Evolutionary conservation across 2,113 vertebrate genomes (phyloP).

Genomic region (Piliocolobus tephrosceles): DNA sequence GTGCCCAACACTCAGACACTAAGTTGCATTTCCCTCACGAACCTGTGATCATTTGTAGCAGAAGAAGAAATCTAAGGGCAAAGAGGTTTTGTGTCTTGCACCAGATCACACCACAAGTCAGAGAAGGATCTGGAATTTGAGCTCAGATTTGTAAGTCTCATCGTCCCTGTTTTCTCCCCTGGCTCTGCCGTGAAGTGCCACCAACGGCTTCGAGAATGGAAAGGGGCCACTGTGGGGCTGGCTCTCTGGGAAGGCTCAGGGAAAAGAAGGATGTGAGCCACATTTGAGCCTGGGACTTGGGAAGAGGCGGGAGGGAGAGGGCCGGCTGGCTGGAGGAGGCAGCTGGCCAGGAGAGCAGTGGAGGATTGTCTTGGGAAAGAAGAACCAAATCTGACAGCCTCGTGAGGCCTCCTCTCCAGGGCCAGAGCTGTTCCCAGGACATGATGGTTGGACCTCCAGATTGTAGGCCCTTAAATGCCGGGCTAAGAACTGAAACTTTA

Average conservation of each 20-base stretch:
- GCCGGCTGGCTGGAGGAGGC: neutral
- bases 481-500: neutral
- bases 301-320: neutral
- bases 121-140: neutral
- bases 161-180: neutral
- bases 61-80: neutral
- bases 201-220: fast-evolving
- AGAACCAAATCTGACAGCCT: neutral
- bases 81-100: neutral
- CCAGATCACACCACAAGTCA: neutral
- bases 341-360: neutral
- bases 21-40: neutral
- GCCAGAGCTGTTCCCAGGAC: neutral
- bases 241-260: neutral
- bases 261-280: neutral
- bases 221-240: neutral
- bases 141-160: neutral
- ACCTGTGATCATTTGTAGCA: neutral
- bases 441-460: neutral
- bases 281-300: neutral
- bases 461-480: neutral
- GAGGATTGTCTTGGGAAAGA: neutral
- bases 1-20: fast-evolving
- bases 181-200: neutral
- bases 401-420: no score